Percentiles rank a stretch among this genome's conserved stretches.
phyloP scores from a whole-genome alignment of 2,113 vertebrate genomes.

The Solea solea region DNA sequence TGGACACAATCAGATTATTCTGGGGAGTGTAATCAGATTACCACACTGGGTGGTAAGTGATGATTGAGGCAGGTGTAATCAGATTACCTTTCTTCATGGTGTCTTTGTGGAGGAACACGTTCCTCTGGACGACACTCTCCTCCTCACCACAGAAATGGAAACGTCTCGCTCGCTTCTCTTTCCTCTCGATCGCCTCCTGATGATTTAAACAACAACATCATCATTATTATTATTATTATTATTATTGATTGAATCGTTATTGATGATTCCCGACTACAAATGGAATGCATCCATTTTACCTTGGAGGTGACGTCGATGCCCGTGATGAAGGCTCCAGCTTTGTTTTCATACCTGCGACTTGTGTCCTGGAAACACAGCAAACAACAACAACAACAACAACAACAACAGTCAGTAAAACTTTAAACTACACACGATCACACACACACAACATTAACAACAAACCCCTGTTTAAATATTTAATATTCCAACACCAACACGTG shows the following conservation, averaged over 20 bases:
- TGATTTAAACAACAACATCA: background rate
- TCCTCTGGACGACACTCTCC: slow-evolving; percentile 85
- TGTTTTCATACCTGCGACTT: slow-evolving; percentile 94
- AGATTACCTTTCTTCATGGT: slow-evolving; percentile 90
- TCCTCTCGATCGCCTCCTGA: slow-evolving; percentile 96
- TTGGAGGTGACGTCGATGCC: slow-evolving; percentile 98
- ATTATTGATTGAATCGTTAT: too few relatives aligned
- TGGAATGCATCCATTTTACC: slow-evolving; percentile 72
- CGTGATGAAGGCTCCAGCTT: slow-evolving; percentile 96
- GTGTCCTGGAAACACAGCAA: slow-evolving; percentile 84
- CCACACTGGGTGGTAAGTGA: too few relatives aligned
- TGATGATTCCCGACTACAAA: too few relatives aligned
- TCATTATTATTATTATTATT: too few relatives aligned
- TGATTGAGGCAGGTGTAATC: too few relatives aligned
- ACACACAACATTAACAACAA: too few relatives aligned
- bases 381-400: background rate
- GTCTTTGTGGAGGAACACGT: slow-evolving; percentile 90
- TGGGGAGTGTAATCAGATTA: too few relatives aligned
- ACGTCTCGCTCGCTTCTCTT: slow-evolving; percentile 94
- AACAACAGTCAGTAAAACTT: too few relatives aligned
- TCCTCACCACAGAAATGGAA: slow-evolving; percentile 91
- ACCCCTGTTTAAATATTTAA: too few relatives aligned
- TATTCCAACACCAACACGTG: too few relatives aligned
- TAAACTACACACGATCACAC: too few relatives aligned
- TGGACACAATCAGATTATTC: too few relatives aligned